phyloP scores from a whole-genome alignment of 2,113 vertebrate species.

The Aphyosemion australe region DNA sequence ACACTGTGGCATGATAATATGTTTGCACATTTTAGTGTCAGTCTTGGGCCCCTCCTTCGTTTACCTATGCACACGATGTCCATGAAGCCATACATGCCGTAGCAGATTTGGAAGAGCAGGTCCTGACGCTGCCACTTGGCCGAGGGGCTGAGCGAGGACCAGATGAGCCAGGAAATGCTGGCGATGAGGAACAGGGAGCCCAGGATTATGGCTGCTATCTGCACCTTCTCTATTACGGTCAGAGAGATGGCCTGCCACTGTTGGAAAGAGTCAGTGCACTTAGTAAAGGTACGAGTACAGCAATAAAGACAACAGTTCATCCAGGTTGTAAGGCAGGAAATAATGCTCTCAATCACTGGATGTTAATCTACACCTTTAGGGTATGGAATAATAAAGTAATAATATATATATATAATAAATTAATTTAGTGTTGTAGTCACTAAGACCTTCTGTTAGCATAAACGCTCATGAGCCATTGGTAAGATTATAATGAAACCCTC shows the following conservation, averaged over 20 bases:
- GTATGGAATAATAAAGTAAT: too few species aligned
- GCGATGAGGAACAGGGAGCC: constrained; percentile 94
- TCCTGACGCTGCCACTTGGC: constrained; percentile 96
- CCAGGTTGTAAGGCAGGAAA: background rate
- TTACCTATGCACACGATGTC: constrained; percentile 96
- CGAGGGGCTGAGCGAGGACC: constrained; percentile 95
- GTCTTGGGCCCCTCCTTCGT: background rate
- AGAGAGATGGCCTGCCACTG: constrained; percentile 96
- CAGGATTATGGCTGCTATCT: constrained; percentile 93
- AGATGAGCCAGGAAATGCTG: constrained; percentile 96
- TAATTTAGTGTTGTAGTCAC: too few species aligned
- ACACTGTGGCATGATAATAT: background rate
- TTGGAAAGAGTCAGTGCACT: background rate
- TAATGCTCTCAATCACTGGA: too few species aligned
- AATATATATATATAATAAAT: too few species aligned
- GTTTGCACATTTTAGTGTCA: background rate
- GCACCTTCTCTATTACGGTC: constrained; percentile 95
- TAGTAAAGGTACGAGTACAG: background rate
- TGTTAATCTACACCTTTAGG: too few species aligned
- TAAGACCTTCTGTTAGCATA: too few species aligned
- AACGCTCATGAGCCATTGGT: too few species aligned
- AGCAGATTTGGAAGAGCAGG: constrained; percentile 96
- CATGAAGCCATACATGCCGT: constrained; percentile 98
- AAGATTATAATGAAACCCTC: too few species aligned
- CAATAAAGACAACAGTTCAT: too few species aligned